These are phyloP conservation scores for Pristionchus fissidentatus DNA, from an alignment of 2,888 invertebrate genomes.

Conservation along the genomic window DNA sequence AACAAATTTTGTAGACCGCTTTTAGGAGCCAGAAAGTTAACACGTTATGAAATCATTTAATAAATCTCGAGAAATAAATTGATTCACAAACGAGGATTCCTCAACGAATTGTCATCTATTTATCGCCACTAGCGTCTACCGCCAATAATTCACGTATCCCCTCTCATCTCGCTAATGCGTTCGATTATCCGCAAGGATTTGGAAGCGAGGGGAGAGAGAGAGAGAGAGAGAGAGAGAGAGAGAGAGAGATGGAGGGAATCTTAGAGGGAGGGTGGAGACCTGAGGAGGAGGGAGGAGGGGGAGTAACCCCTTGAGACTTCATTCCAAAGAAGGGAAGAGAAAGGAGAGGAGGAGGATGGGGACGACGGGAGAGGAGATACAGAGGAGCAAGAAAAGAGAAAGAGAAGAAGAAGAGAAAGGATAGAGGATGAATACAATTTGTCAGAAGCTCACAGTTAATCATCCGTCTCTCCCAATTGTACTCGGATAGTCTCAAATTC, in stretches of 20 bases:
- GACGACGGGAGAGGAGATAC: background rate
- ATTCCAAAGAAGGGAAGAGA: background rate
- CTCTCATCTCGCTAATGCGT: slow-evolving; percentile 61
- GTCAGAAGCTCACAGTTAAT: background rate
- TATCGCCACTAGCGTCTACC: no score
- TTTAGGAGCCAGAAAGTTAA: no score
- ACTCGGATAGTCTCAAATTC: background rate
- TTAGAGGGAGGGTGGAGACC: background rate
- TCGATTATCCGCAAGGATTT: slow-evolving; percentile 55
- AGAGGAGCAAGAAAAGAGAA: background rate
- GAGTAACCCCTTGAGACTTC: slow-evolving; percentile 15
- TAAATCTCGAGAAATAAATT: no score
- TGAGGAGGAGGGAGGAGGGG: background rate
- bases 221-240: slow-evolving; percentile 14
- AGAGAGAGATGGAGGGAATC: slow-evolving; percentile 10
- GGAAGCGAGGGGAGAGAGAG: slow-evolving; percentile 58
- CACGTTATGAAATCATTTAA: no score
- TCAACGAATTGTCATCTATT: no score
- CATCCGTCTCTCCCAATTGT: background rate
- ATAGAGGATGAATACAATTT: background rate
- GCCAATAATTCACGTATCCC: no score
- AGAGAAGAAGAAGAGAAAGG: background rate
- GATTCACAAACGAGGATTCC: no score
- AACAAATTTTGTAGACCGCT: no score
- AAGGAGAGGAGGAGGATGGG: background rate